Evolutionary conservation across 1,140 invertebrate genomes (phyloP).

Genomic region (Penaeus japonicus): DNA sequence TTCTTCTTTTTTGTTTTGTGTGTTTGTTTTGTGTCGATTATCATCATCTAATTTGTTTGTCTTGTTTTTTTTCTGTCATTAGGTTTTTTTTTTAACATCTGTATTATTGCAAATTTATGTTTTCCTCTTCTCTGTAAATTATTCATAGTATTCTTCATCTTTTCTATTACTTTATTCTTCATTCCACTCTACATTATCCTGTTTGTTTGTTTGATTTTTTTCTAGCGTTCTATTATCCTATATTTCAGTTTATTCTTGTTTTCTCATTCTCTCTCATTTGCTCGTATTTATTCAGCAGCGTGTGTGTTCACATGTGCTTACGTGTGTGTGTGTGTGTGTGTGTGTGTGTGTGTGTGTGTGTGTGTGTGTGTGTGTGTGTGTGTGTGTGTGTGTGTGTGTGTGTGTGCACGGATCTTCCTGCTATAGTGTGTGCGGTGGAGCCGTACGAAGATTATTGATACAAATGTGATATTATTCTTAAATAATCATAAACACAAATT

Average conservation of each 20-base stretch:
- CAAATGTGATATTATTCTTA: background rate
- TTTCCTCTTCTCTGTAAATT: too few relatives aligned
- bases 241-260: background rate
- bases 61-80: too few relatives aligned
- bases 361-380: background rate
- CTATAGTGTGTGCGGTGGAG: too few relatives aligned
- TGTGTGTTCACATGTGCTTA: background rate
- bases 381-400: background rate
- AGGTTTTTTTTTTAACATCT: too few relatives aligned
- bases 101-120: too few relatives aligned
- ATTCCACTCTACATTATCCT: background rate
- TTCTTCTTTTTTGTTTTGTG: background rate
- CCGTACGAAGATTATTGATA: background rate
- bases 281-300: background rate
- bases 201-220: background rate
- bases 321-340: slow-evolving; percentile 15
- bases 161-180: too few relatives aligned
- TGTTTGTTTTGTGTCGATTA: background rate
- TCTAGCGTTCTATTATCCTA: background rate
- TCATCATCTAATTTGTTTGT: too few relatives aligned
- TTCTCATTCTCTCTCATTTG: background rate
- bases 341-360: slow-evolving; percentile 13
- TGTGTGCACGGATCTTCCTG: background rate
- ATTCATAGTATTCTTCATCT: too few relatives aligned
- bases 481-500: background rate